A percentile compares a stretch with the other conserved stretches of the same genome.
phyloP scores from a whole-genome alignment of 1,140 invertebrate genomes.

The Andricus grossulariae region DNA sequence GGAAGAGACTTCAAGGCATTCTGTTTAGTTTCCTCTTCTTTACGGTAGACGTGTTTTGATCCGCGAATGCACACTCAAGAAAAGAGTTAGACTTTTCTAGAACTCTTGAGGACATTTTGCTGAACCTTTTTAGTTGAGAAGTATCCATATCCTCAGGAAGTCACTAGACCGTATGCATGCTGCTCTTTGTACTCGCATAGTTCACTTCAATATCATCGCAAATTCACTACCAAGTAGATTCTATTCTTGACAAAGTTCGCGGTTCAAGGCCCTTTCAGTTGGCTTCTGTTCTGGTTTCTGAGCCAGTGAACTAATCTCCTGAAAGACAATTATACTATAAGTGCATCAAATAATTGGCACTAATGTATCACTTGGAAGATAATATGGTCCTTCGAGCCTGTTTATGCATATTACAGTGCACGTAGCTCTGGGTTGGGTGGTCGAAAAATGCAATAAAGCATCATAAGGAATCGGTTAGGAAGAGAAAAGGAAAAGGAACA shows the following conservation, averaged over 20 bases:
- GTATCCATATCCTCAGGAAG: not conserved
- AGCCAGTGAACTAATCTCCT: too few species aligned
- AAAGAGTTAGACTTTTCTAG: not conserved
- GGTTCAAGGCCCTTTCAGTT: too few species aligned
- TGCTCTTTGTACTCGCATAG: not conserved
- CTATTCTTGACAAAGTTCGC: not conserved
- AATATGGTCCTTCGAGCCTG: too few species aligned
- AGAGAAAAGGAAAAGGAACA: not conserved
- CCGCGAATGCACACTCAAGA: not conserved
- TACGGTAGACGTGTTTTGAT: constrained; percentile 9
- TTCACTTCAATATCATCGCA: not conserved
- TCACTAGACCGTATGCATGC: not conserved
- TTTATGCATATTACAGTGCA: too few species aligned
- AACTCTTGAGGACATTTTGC: not conserved
- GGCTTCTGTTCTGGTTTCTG: too few species aligned
- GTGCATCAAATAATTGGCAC: too few species aligned
- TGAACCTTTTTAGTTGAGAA: not conserved
- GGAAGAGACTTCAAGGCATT: not conserved
- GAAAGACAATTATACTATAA: too few species aligned
- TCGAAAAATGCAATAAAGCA: too few species aligned
- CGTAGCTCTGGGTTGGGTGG: too few species aligned
- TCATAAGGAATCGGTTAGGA: not conserved
- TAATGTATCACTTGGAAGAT: too few species aligned
- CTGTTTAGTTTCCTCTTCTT: not conserved
- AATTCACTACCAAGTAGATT: not conserved